Conservation (phyloP, 1,140 invertebrate genomes). For the Oryzaephilus surinamensis region DNA sequence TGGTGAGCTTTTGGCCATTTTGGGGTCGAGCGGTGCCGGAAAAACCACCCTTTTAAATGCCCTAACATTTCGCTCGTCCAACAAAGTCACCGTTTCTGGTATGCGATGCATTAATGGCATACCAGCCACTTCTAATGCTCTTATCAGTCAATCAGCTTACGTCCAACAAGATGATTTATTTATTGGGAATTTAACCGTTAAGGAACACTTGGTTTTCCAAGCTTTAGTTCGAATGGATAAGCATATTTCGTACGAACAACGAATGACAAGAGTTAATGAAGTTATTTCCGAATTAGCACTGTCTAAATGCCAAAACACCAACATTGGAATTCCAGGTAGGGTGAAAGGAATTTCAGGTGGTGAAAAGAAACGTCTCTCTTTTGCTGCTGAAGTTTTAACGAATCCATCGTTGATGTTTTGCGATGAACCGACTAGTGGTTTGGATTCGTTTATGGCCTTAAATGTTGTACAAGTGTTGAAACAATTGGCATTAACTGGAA, state of each 20-base stretch:
- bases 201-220: constrained; percentile 67
- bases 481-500: constrained; percentile 67
- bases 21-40: constrained; percentile 91
- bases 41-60: constrained; percentile 93
- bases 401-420: constrained; percentile 93
- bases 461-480: constrained; percentile 82
- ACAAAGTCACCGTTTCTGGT: constrained; percentile 59
- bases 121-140: constrained; percentile 50
- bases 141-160: constrained; percentile 79
- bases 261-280: constrained; percentile 77
- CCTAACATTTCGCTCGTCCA: constrained; percentile 65
- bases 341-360: constrained; percentile 92
- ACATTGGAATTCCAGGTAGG: constrained; percentile 75
- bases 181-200: constrained; percentile 82
- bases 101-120: constrained; percentile 60
- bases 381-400: constrained; percentile 90
- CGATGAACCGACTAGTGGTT: constrained; percentile 90
- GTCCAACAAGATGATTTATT: constrained; percentile 95
- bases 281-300: constrained; percentile 82
- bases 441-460: constrained; percentile 78
- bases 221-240: constrained; percentile 88
- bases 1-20: constrained; percentile 81
- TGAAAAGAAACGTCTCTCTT: constrained; percentile 89
- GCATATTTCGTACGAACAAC: constrained; percentile 59
- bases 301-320: constrained; percentile 74